These are phyloP conservation scores for Diadegma fenestrale DNA, from an alignment of 2,888 invertebrate species.

Conservation along the genomic window DNA sequence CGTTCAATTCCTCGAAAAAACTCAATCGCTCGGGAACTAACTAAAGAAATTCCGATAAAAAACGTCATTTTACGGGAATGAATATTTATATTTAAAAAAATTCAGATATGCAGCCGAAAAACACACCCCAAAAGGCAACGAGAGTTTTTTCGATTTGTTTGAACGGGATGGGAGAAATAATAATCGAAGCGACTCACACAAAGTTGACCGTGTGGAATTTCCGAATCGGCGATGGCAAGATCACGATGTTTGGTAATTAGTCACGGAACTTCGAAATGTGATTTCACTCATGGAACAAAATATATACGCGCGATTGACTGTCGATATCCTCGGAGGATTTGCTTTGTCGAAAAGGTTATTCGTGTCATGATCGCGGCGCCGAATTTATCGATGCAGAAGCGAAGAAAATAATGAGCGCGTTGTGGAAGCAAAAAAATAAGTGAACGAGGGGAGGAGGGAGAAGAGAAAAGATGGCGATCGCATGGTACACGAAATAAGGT, in stretches of 20 bases:
- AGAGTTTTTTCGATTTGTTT: neutral
- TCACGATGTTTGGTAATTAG: conserved; percentile 1
- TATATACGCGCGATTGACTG: neutral
- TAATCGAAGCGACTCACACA: neutral
- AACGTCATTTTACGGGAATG: neutral
- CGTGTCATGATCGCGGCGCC: conserved; percentile 10
- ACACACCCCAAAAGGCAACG: neutral
- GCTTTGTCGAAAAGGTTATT: conserved; percentile 16
- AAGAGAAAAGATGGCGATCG: conserved; percentile 21
- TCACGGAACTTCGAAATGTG: neutral
- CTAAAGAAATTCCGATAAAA: neutral
- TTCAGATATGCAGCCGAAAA: neutral
- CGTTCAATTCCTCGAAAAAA: neutral
- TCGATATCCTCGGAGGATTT: neutral
- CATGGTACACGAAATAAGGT: conserved; percentile 19
- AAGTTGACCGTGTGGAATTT: neutral
- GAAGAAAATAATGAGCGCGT: neutral
- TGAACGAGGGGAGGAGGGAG: neutral
- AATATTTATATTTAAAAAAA: neutral
- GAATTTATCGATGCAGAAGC: neutral
- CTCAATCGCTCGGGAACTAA: neutral
- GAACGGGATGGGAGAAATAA: neutral
- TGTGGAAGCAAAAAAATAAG: neutral
- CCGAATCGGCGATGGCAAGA: neutral
- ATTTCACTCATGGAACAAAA: neutral